Conservation (phyloP, 2,888 invertebrate species). For the Antitype chi region DNA sequence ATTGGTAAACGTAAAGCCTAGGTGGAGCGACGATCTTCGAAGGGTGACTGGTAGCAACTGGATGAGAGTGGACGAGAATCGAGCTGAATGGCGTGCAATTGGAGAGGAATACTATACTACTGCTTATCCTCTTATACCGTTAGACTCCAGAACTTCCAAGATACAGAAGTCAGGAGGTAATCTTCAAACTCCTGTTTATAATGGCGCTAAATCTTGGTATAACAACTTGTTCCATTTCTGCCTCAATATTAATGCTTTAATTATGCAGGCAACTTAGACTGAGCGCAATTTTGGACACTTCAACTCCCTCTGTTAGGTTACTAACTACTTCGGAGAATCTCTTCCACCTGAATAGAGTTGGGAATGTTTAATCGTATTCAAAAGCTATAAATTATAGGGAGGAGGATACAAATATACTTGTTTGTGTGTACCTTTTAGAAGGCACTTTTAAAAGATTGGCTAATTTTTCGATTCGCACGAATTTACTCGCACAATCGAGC, state of each 20-base stretch:
- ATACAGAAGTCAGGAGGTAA: not conserved
- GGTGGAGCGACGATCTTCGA: too few species aligned
- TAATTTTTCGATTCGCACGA: too few species aligned
- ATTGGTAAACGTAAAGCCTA: too few species aligned
- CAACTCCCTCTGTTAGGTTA: slow-evolving; percentile 10
- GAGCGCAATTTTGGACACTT: slow-evolving; percentile 14
- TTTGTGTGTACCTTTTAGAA: not conserved
- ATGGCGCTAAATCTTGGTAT: not conserved
- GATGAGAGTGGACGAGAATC: too few species aligned
- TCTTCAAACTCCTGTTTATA: not conserved
- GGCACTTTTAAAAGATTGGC: too few species aligned
- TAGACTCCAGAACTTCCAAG: not conserved
- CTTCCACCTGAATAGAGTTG: slow-evolving; percentile 1
- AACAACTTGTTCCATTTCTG: not conserved
- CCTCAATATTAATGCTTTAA: not conserved
- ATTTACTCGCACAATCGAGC: too few species aligned
- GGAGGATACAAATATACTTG: not conserved
- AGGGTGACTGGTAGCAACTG: too few species aligned
- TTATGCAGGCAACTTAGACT: slow-evolving; percentile 15
- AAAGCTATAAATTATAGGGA: not conserved
- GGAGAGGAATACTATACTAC: not conserved
- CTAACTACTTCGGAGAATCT: slow-evolving; percentile 17
- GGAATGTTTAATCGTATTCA: slow-evolving; percentile 16
- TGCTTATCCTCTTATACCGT: not conserved
- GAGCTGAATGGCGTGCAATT: too few species aligned